These are phyloP conservation scores for Myodes glareolus DNA, from an alignment of 2,113 vertebrate genomes.

Conservation along the genomic window DNA sequence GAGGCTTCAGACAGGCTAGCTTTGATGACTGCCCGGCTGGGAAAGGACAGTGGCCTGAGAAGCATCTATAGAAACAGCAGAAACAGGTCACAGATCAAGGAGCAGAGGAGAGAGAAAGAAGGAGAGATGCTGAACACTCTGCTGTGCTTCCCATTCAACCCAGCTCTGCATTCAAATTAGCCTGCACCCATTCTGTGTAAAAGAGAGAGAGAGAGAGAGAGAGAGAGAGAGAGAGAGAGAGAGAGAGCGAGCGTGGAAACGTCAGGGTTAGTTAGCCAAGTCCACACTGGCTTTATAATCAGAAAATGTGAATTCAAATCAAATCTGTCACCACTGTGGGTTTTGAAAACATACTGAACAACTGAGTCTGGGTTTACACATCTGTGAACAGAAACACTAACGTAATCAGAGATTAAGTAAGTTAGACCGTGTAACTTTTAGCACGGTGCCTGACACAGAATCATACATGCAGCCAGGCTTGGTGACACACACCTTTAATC, in stretches of 20 bases:
- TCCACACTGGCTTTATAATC: neutral
- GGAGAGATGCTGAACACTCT: neutral
- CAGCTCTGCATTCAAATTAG: neutral
- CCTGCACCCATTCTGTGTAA: neutral
- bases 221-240: neutral
- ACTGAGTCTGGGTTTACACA: neutral
- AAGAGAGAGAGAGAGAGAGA: neutral
- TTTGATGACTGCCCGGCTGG: neutral
- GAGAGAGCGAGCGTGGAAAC: neutral
- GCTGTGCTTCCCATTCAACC: neutral
- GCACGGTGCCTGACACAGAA: neutral
- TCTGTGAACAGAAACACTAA: slow-evolving; percentile 28
- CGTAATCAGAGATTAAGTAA: neutral
- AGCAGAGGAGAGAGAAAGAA: neutral
- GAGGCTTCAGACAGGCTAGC: neutral
- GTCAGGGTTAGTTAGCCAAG: neutral
- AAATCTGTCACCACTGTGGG: neutral
- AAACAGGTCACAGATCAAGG: neutral
- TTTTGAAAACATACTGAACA: slow-evolving; percentile 12
- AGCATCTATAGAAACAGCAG: neutral
- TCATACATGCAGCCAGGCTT: neutral
- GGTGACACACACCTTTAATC: neutral
- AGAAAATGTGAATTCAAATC: slow-evolving; percentile 35
- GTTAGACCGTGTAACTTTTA: neutral
- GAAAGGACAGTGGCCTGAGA: neutral